Evolutionary conservation across 2,797 vertebrate species (phyloP), one percentile per base, ranked within the genome.

Genomic region (Sphaeramia orbicularis): DNA sequence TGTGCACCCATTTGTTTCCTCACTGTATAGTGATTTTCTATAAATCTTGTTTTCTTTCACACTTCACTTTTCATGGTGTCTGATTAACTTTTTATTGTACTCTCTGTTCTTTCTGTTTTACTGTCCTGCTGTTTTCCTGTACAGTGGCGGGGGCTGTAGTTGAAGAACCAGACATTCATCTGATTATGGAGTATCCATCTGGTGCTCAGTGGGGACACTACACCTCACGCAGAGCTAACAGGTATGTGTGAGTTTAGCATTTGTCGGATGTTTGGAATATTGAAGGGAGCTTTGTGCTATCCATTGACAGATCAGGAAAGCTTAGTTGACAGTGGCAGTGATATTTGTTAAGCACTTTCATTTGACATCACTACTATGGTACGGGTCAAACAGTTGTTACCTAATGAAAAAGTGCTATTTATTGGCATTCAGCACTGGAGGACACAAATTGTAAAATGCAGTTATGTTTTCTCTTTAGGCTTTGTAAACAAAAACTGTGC

Each of bases 141-240:
- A 6, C 72, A 96, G 95, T 96, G 88, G 93, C 93, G 68, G 95
- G 95, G 49, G 93, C 94, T 48, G 76, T 80, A 1, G 69, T 96
- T 49, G 92, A 94, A 19, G 94, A 96, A 75, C 94, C 94, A 55
- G 95, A 96, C 70, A 95, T 96, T 61, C 95, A 96, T 65, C 85
- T 96, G 65, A 94, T 96, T 81, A 70, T 96, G 63, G 95, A 96
- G 85, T 96, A 96, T 85, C 92, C 95, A n/a, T 84, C 93, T 48
- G 95, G 95, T 13, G 90, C 93, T 9, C 87, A 64, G 51, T 96
- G 95, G 95, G 94, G 94, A 0, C 81, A 60, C 2, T 94, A 94
- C 41, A 93, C 91, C 1, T 94, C 95, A 14, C 88, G 90, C 30
- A 92, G 95, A 81, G 95, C 95, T 47, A 96, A 96, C 88, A 94